Percentiles rank a stretch among this genome's conserved stretches.
Evolutionary conservation across 1,140 invertebrate species (phyloP).

Genomic region (Leptoteleia sp.): DNA sequence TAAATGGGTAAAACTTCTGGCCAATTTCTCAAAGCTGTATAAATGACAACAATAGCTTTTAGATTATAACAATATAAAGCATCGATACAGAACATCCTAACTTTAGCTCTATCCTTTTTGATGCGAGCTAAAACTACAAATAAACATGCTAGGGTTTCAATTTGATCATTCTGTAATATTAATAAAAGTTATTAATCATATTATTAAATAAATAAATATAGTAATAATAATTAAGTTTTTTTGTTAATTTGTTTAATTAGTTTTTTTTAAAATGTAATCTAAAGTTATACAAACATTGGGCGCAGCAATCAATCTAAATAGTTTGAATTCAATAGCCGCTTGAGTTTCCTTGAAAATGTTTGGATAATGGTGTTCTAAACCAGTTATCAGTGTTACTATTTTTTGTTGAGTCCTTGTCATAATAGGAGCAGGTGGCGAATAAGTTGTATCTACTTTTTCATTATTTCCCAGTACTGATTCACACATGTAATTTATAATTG

Average conservation of each 20-base stretch:
- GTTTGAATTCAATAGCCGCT: conserved; percentile 70
- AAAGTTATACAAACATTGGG: conserved; percentile 12
- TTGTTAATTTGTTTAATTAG: background rate
- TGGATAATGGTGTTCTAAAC: conserved; percentile 62
- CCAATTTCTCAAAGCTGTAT: conserved; percentile 72
- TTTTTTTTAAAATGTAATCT: background rate
- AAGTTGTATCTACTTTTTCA: conserved; percentile 24
- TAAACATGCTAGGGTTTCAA: conserved; percentile 69
- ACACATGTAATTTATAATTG: conserved; percentile 35
- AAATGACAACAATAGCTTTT: conserved; percentile 67
- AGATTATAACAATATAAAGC: conserved; percentile 73
- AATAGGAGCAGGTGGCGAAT: conserved; percentile 76
- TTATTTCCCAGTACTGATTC: background rate
- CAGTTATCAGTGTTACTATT: conserved; percentile 68
- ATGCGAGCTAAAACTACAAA: conserved; percentile 70
- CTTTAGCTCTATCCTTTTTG: conserved; percentile 75
- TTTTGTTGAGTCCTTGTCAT: conserved; percentile 74
- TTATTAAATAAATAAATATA: background rate
- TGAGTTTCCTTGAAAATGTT: conserved; percentile 65
- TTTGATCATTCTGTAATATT: conserved; percentile 58
- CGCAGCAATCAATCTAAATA: conserved; percentile 65
- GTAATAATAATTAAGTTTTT: too few species aligned
- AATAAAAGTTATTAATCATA: conserved; percentile 11
- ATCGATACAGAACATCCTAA: conserved; percentile 75
- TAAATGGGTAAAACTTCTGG: conserved; percentile 75